Conservation (phyloP, 2,113 vertebrate species). For the Catagonus wagneri region DNA sequence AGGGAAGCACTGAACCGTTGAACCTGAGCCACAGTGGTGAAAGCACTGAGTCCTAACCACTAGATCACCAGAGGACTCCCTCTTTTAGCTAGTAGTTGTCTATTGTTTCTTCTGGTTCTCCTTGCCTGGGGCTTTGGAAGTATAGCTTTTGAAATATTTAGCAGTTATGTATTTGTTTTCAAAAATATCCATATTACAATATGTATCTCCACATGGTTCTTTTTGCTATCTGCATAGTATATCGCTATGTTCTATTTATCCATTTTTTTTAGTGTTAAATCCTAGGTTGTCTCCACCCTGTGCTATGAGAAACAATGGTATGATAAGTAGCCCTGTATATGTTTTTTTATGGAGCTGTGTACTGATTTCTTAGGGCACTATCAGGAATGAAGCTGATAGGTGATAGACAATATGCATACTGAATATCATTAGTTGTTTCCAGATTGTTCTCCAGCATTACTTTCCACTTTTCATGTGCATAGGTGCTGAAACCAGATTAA, state of each 20-base stretch:
- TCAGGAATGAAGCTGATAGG: conserved; percentile 5
- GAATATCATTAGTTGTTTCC: conserved; percentile 64
- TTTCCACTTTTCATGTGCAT: background rate
- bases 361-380: background rate
- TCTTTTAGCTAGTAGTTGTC: background rate
- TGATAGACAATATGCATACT: background rate
- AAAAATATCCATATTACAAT: background rate
- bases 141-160: conserved; percentile 59
- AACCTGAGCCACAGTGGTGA: too few species aligned
- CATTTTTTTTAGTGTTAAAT: background rate
- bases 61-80: too few species aligned
- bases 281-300: background rate
- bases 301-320: background rate
- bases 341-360: background rate
- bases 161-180: conserved; percentile 48
- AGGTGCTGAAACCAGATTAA: background rate
- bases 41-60: too few species aligned
- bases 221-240: conserved; percentile 22
- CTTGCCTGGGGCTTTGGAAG: conserved; percentile 18
- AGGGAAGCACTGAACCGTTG: too few species aligned
- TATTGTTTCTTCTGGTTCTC: conserved; percentile 26
- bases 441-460: conserved; percentile 48
- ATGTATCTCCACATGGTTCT: background rate
- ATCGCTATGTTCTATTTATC: background rate
- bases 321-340: background rate